Percentiles rank a stretch among this genome's conserved stretches.
Conservation (phyloP, 2,113 vertebrate genomes). For the Balaeniceps rex region DNA sequence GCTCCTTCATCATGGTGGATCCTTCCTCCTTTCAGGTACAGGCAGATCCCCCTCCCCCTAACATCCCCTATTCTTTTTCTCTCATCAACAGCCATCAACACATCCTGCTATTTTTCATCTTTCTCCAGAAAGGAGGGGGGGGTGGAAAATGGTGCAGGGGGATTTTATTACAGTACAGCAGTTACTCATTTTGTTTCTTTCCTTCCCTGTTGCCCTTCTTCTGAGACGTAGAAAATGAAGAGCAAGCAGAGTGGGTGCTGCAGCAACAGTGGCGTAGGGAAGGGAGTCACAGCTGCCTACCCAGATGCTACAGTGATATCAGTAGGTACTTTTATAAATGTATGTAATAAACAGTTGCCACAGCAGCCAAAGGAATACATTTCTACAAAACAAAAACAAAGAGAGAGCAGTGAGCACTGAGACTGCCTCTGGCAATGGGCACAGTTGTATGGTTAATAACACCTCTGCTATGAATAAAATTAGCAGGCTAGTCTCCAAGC, state of each 20-base stretch:
- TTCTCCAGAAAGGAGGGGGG: background rate
- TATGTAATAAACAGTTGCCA: conserved; percentile 53
- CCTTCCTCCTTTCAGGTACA: background rate
- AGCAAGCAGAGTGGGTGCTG: background rate
- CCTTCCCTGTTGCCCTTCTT: background rate
- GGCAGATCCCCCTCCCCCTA: background rate
- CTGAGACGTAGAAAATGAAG: background rate
- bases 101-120: background rate
- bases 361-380: conserved; percentile 49
- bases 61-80: background rate
- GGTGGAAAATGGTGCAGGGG: background rate
- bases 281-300: conserved; percentile 17
- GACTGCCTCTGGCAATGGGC: conserved; percentile 28
- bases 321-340: conserved; percentile 41
- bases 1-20: background rate
- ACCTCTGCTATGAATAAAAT: conserved; percentile 35
- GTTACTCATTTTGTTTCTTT: background rate
- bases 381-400: conserved; percentile 33
- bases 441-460: conserved; percentile 15
- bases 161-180: background rate
- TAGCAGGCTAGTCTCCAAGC: conserved; percentile 11
- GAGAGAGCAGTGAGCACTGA: background rate
- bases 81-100: background rate
- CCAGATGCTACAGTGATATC: conserved; percentile 34
- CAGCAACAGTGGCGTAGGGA: background rate